Conservation (phyloP, 2,113 vertebrate genomes). For the Sakesphorus luctuosus region DNA sequence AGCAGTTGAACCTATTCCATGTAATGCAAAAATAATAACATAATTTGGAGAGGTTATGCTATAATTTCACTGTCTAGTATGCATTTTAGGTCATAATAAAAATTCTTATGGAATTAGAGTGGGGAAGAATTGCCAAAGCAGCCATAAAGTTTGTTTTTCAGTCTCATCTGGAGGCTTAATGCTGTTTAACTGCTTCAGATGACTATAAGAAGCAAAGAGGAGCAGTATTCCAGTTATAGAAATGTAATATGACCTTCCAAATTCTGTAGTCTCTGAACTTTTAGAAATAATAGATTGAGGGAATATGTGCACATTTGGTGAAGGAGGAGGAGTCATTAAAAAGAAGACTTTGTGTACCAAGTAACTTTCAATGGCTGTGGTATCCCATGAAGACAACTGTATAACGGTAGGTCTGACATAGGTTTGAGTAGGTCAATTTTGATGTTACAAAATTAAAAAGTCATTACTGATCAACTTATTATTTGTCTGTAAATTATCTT, state of each 20-base stretch:
- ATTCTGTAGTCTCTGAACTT: background rate
- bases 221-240: background rate
- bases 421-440: background rate
- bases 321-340: background rate
- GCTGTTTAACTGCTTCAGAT: background rate
- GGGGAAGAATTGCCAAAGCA: background rate
- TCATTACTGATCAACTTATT: background rate
- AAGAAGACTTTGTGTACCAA: background rate
- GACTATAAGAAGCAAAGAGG: background rate
- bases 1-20: background rate
- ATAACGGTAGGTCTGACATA: background rate
- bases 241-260: background rate
- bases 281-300: background rate
- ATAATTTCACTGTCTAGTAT: background rate
- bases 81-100: background rate
- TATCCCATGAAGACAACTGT: background rate
- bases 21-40: background rate
- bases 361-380: background rate
- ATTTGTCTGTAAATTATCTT: background rate
- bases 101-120: background rate
- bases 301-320: background rate
- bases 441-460: background rate
- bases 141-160: background rate
- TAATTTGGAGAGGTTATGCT: background rate
- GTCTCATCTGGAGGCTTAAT: background rate